Conservation (phyloP, 2,113 vertebrate genomes). For the Ia io region DNA sequence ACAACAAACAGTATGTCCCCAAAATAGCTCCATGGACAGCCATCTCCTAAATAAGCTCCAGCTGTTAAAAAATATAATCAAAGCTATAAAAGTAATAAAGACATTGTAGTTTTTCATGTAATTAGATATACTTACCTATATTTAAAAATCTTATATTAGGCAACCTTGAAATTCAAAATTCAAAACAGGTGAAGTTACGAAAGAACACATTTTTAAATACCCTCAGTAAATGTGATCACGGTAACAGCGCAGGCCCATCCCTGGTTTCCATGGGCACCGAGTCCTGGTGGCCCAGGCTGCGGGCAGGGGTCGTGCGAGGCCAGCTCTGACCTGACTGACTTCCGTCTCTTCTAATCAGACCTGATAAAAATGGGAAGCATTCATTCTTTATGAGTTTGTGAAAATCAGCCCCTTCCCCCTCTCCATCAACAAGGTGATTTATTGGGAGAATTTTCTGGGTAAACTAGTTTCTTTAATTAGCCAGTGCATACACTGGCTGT, state of each 20-base stretch:
- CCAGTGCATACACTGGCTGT: neutral
- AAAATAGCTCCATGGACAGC: neutral
- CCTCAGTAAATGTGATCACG: neutral
- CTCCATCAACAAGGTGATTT: neutral
- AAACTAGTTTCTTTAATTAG: neutral
- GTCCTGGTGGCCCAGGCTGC: neutral
- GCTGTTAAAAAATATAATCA: neutral
- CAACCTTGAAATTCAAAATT: slow-evolving; percentile 12
- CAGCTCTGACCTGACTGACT: neutral
- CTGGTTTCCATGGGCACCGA: neutral
- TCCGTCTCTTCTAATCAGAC: neutral
- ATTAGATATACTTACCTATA: neutral
- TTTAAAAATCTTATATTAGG: neutral
- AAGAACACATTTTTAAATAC: neutral
- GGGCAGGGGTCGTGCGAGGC: fast-evolving
- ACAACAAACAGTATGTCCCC: neutral
- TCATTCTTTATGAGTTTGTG: neutral
- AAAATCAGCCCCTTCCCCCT: neutral
- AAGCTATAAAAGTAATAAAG: slow-evolving; percentile 22
- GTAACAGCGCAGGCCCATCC: neutral
- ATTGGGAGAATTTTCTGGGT: neutral
- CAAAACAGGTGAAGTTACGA: neutral
- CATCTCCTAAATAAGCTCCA: neutral
- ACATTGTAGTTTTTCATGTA: neutral
- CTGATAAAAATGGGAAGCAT: neutral